phyloP scores from a whole-genome alignment of 2,113 vertebrate species.

The Morphnarchus princeps region DNA sequence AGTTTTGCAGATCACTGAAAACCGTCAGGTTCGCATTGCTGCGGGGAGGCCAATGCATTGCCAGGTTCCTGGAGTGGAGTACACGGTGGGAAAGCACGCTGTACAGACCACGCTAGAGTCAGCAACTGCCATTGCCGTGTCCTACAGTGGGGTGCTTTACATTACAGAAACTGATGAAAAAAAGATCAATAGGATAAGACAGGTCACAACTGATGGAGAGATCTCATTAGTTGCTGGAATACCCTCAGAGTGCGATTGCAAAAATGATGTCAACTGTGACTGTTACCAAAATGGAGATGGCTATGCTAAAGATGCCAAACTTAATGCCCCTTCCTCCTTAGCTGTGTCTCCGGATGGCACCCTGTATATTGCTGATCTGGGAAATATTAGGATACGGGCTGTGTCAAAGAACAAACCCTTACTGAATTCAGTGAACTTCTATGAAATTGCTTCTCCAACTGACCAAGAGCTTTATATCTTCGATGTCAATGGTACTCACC shows the following conservation, averaged over 20 bases:
- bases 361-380: conserved; percentile 92
- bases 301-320: conserved; percentile 95
- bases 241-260: conserved; percentile 94
- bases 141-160: conserved; percentile 90
- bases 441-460: conserved; percentile 92
- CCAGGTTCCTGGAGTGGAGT: conserved; percentile 85
- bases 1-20: conserved; percentile 92
- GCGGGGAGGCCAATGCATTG: conserved; percentile 92
- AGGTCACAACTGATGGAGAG: conserved; percentile 93
- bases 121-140: conserved; percentile 87
- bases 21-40: conserved; percentile 91
- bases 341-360: conserved; percentile 92
- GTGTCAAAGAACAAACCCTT: conserved; percentile 86
- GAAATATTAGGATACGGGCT: conserved; percentile 93
- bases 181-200: conserved; percentile 92
- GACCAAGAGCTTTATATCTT: conserved; percentile 98
- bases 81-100: conserved; percentile 80
- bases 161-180: conserved; percentile 94
- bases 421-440: conserved; percentile 80
- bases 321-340: conserved; percentile 92
- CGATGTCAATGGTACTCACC: conserved; percentile 93
- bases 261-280: conserved; percentile 96
- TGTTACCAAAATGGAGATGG: conserved; percentile 95
- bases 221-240: conserved; percentile 91
- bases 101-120: conserved; percentile 90